phyloP scores from a whole-genome alignment of 2,113 vertebrate genomes.

The Orycteropus afer region DNA sequence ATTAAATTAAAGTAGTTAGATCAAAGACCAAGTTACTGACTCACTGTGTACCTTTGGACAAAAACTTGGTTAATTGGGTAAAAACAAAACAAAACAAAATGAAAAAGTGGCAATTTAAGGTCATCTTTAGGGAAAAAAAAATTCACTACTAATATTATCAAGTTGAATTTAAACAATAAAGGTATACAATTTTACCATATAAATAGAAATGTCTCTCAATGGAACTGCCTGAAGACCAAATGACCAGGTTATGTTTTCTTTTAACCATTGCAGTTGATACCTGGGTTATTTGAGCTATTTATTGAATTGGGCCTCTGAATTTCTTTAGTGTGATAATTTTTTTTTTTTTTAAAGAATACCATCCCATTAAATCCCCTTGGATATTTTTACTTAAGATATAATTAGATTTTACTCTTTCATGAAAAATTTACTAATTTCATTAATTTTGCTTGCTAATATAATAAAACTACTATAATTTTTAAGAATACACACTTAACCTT shows the following conservation, averaged over 20 bases:
- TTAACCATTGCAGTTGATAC: conserved; percentile 5
- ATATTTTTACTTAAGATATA: conserved; percentile 12
- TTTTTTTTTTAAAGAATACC: neutral
- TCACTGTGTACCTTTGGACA: conserved; percentile 51
- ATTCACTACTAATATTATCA: neutral
- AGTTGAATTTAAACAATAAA: conserved; percentile 14
- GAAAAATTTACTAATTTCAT: neutral
- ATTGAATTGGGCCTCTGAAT: neutral
- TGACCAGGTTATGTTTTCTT: neutral
- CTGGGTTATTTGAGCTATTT: neutral
- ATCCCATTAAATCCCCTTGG: neutral
- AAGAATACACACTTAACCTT: neutral
- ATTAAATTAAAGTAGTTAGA: conserved; percentile 43
- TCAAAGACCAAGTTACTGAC: conserved; percentile 35
- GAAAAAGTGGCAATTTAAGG: conserved; percentile 45
- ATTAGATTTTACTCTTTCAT: neutral
- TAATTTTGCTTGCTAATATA: neutral
- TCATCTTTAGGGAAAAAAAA: neutral
- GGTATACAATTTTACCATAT: neutral
- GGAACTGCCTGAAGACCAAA: neutral
- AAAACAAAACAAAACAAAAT: conserved; percentile 56
- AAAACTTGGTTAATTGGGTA: conserved; percentile 52
- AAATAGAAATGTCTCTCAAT: neutral
- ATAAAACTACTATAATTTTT: neutral
- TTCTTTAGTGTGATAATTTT: neutral